phyloP scores from a whole-genome alignment of 2,797 vertebrate genomes.

The Halcyon smyrnensis region DNA sequence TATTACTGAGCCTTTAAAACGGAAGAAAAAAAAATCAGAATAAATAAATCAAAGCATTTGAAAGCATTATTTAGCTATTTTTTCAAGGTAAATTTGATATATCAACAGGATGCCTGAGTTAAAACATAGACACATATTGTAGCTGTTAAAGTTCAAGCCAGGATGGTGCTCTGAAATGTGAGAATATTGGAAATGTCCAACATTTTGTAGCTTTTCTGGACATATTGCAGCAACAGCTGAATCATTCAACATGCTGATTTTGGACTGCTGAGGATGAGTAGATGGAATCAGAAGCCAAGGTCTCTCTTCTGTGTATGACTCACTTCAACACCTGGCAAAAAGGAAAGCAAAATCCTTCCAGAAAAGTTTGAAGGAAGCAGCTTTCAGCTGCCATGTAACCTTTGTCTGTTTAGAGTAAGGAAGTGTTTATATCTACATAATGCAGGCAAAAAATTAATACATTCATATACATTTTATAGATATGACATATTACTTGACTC shows the following conservation, averaged over 20 bases:
- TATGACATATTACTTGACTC: not conserved
- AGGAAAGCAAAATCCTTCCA: not conserved
- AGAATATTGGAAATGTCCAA: not conserved
- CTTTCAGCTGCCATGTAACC: not conserved
- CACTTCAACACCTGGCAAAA: not conserved
- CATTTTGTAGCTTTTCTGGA: not conserved
- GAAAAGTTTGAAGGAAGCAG: not conserved
- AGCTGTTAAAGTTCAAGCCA: not conserved
- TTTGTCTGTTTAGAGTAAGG: not conserved
- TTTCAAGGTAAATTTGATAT: conserved; percentile 2
- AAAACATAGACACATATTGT: not conserved
- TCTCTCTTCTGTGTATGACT: not conserved
- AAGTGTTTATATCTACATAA: not conserved
- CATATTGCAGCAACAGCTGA: conserved; percentile 56
- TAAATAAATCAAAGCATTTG: not conserved
- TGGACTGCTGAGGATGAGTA: not conserved
- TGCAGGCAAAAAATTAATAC: not conserved
- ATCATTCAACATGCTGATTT: conserved; percentile 26
- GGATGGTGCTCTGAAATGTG: not conserved
- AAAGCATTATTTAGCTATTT: not conserved
- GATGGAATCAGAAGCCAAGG: not conserved
- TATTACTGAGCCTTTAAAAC: not conserved
- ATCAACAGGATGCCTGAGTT: not conserved
- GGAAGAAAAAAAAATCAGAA: not conserved
- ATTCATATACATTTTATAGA: not conserved